A percentile compares a stretch with the other conserved stretches of the same genome.
phyloP scores from a whole-genome alignment of 2,888 invertebrate species.

The Eupeodes latifasciatus region DNA sequence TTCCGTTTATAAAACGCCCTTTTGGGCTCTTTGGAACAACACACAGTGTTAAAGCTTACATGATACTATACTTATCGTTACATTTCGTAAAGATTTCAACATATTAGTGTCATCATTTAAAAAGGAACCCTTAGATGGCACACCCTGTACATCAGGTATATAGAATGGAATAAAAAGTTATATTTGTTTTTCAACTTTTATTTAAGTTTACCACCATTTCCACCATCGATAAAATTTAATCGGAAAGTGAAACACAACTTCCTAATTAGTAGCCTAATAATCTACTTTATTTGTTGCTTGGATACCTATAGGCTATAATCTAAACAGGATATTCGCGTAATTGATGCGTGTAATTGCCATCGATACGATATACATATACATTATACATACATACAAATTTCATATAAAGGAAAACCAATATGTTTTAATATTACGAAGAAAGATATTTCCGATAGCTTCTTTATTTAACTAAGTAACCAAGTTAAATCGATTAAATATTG shows the following conservation, averaged over 20 bases:
- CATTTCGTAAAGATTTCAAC: too few relatives aligned
- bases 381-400: background rate
- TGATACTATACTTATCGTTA: too few relatives aligned
- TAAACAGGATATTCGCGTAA: background rate
- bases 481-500: background rate
- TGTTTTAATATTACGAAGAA: background rate
- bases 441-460: background rate
- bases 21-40: too few relatives aligned
- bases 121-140: too few relatives aligned
- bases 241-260: background rate
- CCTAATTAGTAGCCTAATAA: conserved; percentile 14
- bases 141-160: too few relatives aligned
- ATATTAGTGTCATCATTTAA: too few relatives aligned
- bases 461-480: background rate
- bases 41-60: too few relatives aligned
- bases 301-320: background rate
- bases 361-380: conserved; percentile 7
- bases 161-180: too few relatives aligned
- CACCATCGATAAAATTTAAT: background rate
- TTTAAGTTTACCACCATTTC: background rate
- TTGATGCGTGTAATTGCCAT: conserved; percentile 48
- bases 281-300: conserved; percentile 17
- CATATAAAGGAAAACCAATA: background rate
- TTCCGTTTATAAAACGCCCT: too few relatives aligned
- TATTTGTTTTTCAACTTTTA: background rate